A percentile compares a stretch with the other conserved stretches of the same genome.
phyloP scores from a whole-genome alignment of 2,113 vertebrate species.

The Edolisoma coerulescens region DNA sequence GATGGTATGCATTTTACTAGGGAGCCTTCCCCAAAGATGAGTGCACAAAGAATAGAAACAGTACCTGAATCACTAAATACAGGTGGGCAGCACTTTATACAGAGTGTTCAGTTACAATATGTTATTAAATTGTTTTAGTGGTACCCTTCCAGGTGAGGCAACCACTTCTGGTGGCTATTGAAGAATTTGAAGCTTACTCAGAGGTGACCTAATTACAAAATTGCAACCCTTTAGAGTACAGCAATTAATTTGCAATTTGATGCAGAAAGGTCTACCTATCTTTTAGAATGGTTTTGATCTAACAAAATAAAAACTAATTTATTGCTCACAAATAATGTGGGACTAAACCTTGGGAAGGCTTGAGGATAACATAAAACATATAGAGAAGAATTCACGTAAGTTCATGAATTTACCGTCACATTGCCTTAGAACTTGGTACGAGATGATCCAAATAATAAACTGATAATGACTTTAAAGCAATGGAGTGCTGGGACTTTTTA shows the following conservation, averaged over 20 bases:
- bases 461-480: not conserved
- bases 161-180: not conserved
- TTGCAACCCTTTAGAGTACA: not conserved
- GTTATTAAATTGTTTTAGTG: not conserved
- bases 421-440: not conserved
- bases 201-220: not conserved
- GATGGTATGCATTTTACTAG: not conserved
- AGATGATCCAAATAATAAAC: not conserved
- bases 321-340: not conserved
- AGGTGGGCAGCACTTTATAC: not conserved
- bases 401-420: not conserved
- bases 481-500: not conserved
- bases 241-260: not conserved
- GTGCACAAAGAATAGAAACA: not conserved
- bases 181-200: not conserved
- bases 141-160: not conserved
- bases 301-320: not conserved
- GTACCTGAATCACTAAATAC: not conserved
- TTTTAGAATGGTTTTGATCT: not conserved
- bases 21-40: not conserved
- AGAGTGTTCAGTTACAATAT: not conserved
- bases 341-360: not conserved
- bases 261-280: not conserved
- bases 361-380: not conserved
- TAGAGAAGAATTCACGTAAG: not conserved